Conservation (phyloP, 2,888 invertebrate genomes). For the Ormia ochracea region DNA sequence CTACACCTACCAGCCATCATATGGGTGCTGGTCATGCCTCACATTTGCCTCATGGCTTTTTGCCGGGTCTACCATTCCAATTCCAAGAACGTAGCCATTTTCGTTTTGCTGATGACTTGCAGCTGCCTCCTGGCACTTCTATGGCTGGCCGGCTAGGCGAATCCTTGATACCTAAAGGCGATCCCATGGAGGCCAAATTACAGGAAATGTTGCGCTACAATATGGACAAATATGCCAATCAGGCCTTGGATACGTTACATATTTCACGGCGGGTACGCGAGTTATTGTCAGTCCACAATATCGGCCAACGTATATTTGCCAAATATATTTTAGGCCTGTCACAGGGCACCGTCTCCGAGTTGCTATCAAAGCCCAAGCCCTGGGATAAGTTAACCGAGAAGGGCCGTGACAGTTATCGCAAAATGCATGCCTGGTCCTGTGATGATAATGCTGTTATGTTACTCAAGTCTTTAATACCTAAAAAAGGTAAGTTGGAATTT, state of each 20-base stretch:
- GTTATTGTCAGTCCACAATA: slow-evolving; percentile 96
- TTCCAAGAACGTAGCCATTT: slow-evolving; percentile 89
- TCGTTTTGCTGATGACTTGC: slow-evolving; percentile 90
- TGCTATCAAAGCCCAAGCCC: slow-evolving; percentile 98
- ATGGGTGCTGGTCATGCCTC: slow-evolving; percentile 68
- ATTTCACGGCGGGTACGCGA: slow-evolving; percentile 95
- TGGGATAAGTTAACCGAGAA: slow-evolving; percentile 99
- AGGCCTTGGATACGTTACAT: slow-evolving; percentile 95
- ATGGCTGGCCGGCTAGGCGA: slow-evolving; percentile 91
- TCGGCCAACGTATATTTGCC: slow-evolving; percentile 98
- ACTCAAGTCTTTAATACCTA: slow-evolving; percentile 97
- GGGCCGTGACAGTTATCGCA: slow-evolving; percentile 98
- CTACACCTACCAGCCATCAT: slow-evolving; percentile 63
- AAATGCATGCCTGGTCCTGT: slow-evolving; percentile 99
- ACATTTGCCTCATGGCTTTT: slow-evolving; percentile 78
- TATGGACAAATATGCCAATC: slow-evolving; percentile 96
- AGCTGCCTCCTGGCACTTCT: slow-evolving; percentile 84
- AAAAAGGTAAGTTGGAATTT: slow-evolving; percentile 88
- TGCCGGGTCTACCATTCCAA: slow-evolving; percentile 79
- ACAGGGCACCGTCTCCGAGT: slow-evolving; percentile 98
- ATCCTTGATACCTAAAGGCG: slow-evolving; percentile 93
- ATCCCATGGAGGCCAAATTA: slow-evolving; percentile 93
- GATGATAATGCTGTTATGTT: slow-evolving; percentile 98
- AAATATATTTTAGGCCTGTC: slow-evolving; percentile 97
- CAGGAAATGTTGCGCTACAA: slow-evolving; percentile 96